Evolutionary conservation across 2,888 invertebrate species (phyloP).

Genomic region (Hirtodrosophila histrioides): DNA sequence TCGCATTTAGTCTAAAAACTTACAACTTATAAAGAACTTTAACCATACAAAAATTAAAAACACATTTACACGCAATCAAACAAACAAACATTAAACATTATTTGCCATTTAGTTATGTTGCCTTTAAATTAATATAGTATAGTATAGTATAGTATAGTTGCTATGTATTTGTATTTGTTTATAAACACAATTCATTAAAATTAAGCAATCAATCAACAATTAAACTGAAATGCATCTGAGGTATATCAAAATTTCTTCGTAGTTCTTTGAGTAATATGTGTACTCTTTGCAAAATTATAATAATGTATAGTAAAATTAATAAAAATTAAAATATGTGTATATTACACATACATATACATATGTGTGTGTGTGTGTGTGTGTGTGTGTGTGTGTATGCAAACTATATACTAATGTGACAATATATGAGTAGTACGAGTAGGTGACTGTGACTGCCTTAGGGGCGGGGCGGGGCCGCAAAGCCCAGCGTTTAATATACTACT

Average conservation of each 20-base stretch:
- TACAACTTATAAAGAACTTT: slow-evolving; percentile 56
- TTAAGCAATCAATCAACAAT: slow-evolving; percentile 80
- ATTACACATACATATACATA: slow-evolving; percentile 19
- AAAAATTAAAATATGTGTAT: slow-evolving; percentile 21
- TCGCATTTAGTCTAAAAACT: slow-evolving; percentile 64
- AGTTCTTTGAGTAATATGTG: slow-evolving; percentile 74
- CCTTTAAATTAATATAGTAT: slow-evolving; percentile 41
- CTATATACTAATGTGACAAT: slow-evolving; percentile 74
- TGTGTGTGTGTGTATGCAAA: slow-evolving; percentile 32
- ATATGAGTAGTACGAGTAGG: slow-evolving; percentile 72
- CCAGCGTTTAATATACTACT: slow-evolving; percentile 7
- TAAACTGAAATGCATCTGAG: slow-evolving; percentile 85
- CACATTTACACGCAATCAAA: slow-evolving; percentile 40
- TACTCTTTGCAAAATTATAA: slow-evolving; percentile 64
- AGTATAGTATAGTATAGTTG: slow-evolving; percentile 35
- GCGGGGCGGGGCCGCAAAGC: slow-evolving; percentile 7
- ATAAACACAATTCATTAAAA: slow-evolving; percentile 58
- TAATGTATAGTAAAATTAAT: slow-evolving; percentile 43
- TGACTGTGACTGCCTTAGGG: slow-evolving; percentile 61
- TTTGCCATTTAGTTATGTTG: slow-evolving; percentile 19
- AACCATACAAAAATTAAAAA: slow-evolving; percentile 48
- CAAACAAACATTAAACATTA: slow-evolving; percentile 33
- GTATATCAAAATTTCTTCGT: slow-evolving; percentile 84
- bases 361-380: slow-evolving; percentile 6
- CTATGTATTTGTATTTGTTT: slow-evolving; percentile 21